These are phyloP conservation scores for Diogma glabrata DNA, from an alignment of 2,888 invertebrate species.

Conservation along the genomic window DNA sequence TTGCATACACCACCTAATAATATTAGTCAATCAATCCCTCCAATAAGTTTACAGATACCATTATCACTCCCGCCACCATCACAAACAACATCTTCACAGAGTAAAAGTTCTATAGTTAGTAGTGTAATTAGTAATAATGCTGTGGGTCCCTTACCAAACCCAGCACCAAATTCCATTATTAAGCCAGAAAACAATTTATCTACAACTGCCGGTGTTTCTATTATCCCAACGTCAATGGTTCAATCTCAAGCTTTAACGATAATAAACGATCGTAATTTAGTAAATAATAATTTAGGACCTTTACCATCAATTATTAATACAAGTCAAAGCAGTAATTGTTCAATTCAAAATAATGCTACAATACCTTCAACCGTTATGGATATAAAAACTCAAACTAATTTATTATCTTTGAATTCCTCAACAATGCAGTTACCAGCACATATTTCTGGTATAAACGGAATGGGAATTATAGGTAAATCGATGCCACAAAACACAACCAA, in stretches of 20 bases:
- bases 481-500: constrained; percentile 23
- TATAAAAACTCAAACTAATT: constrained; percentile 2
- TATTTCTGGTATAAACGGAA: constrained; percentile 5
- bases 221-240: constrained; percentile 11
- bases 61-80: constrained; percentile 13
- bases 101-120: background rate
- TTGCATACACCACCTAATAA: constrained; percentile 18
- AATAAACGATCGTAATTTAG: constrained; percentile 8
- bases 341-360: constrained; percentile 8
- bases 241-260: constrained; percentile 13
- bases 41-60: constrained; percentile 11
- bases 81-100: background rate
- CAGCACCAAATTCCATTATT: constrained; percentile 19
- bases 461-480: constrained; percentile 7
- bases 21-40: constrained; percentile 18
- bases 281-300: constrained; percentile 1
- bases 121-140: constrained; percentile 4
- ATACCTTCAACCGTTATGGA: constrained; percentile 5
- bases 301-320: constrained; percentile 5
- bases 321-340: constrained; percentile 3
- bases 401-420: background rate
- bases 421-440: constrained; percentile 2
- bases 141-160: constrained; percentile 22
- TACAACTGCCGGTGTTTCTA: constrained; percentile 15
- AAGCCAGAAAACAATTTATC: constrained; percentile 20